phyloP scores from a whole-genome alignment of 2,797 vertebrate species.

The Enteromius radiatus region DNA sequence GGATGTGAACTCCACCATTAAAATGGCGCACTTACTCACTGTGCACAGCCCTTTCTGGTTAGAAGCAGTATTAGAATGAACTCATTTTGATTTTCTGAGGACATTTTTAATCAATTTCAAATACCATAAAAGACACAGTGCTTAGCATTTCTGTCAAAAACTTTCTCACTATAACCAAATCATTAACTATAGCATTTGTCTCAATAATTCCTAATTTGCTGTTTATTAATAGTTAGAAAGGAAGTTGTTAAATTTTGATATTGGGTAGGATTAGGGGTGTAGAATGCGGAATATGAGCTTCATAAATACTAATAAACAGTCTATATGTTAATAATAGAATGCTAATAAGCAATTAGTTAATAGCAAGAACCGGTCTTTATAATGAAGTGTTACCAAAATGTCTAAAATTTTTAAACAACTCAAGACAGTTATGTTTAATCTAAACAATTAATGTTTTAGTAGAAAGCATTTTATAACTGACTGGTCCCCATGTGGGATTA shows the following conservation, averaged over 20 bases:
- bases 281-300: background rate
- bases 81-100: background rate
- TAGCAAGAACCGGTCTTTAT: too few relatives aligned
- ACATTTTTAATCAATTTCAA: background rate
- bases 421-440: background rate
- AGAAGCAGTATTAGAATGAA: background rate
- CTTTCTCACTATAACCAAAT: background rate
- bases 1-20: slow-evolving; percentile 41
- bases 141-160: background rate
- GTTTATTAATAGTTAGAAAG: background rate
- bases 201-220: background rate
- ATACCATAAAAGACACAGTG: background rate
- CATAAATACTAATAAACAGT: background rate
- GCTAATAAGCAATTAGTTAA: too few relatives aligned
- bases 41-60: background rate
- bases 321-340: too few relatives aligned
- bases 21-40: background rate
- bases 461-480: background rate
- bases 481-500: background rate
- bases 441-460: background rate
- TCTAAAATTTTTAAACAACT: background rate
- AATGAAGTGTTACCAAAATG: background rate
- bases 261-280: background rate
- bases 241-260: background rate
- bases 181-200: background rate